phyloP scores from a whole-genome alignment of 2,797 vertebrate genomes.

The Tokudaia tokunoshimensis region DNA sequence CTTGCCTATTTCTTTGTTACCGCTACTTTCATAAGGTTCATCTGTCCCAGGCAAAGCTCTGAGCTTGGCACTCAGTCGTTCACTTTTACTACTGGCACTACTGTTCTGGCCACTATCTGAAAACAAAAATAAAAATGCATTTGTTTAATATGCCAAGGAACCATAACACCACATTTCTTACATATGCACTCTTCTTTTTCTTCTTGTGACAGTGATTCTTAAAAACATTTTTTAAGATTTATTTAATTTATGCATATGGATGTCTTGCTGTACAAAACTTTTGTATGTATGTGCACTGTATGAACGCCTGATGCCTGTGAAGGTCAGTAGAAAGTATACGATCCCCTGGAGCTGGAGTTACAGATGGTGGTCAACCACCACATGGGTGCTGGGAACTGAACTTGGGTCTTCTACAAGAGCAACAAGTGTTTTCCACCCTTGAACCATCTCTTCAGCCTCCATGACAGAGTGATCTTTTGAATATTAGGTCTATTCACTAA shows the following conservation, averaged over 20 bases:
- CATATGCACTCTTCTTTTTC: neutral
- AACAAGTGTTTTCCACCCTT: neutral
- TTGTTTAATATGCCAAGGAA: conserved; percentile 71
- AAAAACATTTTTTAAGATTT: neutral
- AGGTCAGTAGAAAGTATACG: neutral
- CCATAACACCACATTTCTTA: conserved; percentile 37
- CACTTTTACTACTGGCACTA: conserved; percentile 91
- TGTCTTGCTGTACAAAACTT: neutral
- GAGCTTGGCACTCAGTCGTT: conserved; percentile 93
- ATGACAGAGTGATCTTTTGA: conserved; percentile 36
- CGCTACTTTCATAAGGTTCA: conserved; percentile 95
- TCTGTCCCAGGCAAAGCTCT: conserved; percentile 92
- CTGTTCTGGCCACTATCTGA: conserved; percentile 93
- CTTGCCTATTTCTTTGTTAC: conserved; percentile 94
- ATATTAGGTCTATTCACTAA: neutral
- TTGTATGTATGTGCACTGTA: neutral
- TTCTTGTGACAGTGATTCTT: neutral
- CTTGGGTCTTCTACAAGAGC: neutral
- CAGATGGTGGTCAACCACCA: neutral
- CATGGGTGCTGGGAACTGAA: neutral
- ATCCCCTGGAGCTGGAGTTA: neutral
- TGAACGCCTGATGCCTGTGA: neutral
- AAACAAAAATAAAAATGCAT: conserved; percentile 69
- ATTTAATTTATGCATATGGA: neutral
- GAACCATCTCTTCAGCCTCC: neutral